phyloP scores from a whole-genome alignment of 2,113 vertebrate genomes.

The Chionis minor region DNA sequence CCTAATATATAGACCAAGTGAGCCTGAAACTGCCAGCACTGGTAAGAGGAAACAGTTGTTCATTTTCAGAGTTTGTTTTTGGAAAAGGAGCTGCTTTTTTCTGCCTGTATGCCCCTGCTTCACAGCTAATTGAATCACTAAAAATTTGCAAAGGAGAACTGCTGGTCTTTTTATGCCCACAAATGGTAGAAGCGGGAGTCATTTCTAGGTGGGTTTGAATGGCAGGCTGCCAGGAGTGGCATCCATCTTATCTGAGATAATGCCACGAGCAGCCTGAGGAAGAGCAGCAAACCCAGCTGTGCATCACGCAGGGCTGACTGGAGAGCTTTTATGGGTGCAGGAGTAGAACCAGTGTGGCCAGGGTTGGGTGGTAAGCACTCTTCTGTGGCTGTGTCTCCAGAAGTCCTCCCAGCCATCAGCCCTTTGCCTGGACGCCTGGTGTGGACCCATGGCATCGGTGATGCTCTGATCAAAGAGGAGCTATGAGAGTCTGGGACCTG shows the following conservation, averaged over 20 bases:
- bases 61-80: not conserved
- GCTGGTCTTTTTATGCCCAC: not conserved
- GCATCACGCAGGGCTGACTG: not conserved
- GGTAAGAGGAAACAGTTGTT: not conserved
- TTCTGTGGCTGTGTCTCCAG: not conserved
- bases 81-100: not conserved
- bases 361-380: not conserved
- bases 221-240: not conserved
- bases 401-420: not conserved
- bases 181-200: rapidly evolving
- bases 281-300: not conserved
- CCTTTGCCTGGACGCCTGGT: not conserved
- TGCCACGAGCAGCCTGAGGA: not conserved
- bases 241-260: not conserved
- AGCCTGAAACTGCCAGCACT: not conserved
- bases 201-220: not conserved
- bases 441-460: rapidly evolving
- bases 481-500: not conserved
- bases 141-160: not conserved
- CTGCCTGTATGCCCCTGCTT: not conserved
- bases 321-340: not conserved
- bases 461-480: not conserved
- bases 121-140: not conserved
- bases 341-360: rapidly evolving
- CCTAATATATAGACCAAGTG: not conserved